Evolutionary conservation across 2,113 vertebrate genomes (phyloP).

Genomic region (Anoplopoma fimbria): DNA sequence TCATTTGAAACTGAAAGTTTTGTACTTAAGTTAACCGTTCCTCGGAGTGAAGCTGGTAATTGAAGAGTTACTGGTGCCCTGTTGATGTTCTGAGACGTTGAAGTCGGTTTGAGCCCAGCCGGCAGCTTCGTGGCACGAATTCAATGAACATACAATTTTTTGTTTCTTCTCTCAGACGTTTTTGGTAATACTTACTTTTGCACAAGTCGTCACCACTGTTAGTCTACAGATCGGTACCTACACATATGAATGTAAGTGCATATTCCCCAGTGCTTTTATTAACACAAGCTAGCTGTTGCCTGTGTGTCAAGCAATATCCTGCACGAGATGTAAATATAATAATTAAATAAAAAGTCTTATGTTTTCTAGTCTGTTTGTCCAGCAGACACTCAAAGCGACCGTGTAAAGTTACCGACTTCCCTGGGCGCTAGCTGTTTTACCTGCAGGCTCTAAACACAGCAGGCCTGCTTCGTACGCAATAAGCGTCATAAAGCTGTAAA

Average conservation of each 20-base stretch:
- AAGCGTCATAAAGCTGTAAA: slow-evolving; percentile 58
- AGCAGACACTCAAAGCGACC: not conserved
- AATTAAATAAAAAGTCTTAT: not conserved
- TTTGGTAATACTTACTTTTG: not conserved
- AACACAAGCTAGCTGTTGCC: not conserved
- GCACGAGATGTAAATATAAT: not conserved
- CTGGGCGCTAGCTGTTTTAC: slow-evolving; percentile 21
- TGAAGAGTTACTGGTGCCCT: slow-evolving; percentile 90
- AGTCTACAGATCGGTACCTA: not conserved
- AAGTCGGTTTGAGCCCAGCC: slow-evolving; percentile 75
- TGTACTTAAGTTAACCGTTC: slow-evolving; percentile 89
- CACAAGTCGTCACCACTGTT: not conserved
- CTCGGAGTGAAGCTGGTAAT: slow-evolving; percentile 86
- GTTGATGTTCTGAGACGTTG: slow-evolving; percentile 82
- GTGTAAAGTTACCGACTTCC: slow-evolving; percentile 21
- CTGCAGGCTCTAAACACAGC: slow-evolving; percentile 12
- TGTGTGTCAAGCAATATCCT: not conserved
- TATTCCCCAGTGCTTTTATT: not conserved
- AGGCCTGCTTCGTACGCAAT: slow-evolving; percentile 32
- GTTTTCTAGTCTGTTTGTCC: not conserved
- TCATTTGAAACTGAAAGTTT: slow-evolving; percentile 91
- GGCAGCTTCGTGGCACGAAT: slow-evolving; percentile 52
- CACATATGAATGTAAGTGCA: not conserved
- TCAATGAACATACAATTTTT: not conserved
- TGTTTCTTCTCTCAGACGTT: slow-evolving; percentile 9